phyloP scores from a whole-genome alignment of 1,140 invertebrate genomes.

The Anastrepha obliqua region DNA sequence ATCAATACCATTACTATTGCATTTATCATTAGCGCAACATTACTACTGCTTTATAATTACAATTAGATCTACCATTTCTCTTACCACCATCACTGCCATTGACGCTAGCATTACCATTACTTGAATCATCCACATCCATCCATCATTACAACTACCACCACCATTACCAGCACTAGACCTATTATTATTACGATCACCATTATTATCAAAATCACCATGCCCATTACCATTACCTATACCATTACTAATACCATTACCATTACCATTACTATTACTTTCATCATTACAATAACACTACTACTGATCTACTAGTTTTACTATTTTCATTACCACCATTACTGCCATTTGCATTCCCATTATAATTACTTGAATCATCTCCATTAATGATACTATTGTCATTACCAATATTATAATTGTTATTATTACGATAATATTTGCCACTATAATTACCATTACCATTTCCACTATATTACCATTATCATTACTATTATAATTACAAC shows the following conservation, averaged over 20 bases:
- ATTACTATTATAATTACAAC: too few species aligned
- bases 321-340: background rate
- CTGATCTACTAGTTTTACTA: background rate
- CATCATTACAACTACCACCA: background rate
- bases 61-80: background rate
- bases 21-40: background rate
- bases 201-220: background rate
- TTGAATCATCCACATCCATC: background rate
- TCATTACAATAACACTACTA: conserved; percentile 5
- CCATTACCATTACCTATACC: conserved; percentile 16
- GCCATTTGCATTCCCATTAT: conserved; percentile 6
- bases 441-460: too few species aligned
- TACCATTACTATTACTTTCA: background rate
- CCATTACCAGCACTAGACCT: too few species aligned
- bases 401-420: background rate
- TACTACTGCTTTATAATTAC: background rate
- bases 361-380: conserved; percentile 1
- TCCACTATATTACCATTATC: too few species aligned
- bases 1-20: background rate
- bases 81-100: background rate
- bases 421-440: background rate
- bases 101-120: too few species aligned
- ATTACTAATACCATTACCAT: background rate
- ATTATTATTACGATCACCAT: background rate
- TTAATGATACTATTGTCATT: too few species aligned